These are phyloP conservation scores for Lineus longissimus DNA, from an alignment of 1,140 invertebrate species.

Conservation along the genomic window DNA sequence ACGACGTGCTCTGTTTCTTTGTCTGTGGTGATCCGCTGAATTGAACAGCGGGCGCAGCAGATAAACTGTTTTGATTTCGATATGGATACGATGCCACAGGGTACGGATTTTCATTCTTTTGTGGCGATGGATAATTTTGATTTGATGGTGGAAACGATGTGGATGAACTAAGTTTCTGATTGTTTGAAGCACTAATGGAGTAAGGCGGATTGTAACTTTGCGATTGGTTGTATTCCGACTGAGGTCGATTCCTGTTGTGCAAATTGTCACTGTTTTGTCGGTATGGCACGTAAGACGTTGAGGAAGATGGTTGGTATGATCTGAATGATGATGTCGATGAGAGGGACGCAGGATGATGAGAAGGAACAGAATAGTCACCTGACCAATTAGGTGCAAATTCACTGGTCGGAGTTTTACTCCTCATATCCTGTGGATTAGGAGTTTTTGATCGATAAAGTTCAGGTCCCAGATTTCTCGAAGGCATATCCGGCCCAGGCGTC, in stretches of 20 bases:
- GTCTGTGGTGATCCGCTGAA: background rate
- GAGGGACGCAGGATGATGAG: background rate
- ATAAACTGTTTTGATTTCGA: background rate
- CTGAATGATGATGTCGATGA: background rate
- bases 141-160: conserved; percentile 3
- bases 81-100: background rate
- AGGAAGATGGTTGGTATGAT: background rate
- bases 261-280: conserved; percentile 24
- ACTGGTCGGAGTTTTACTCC: conserved; percentile 22
- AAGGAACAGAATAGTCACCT: no score
- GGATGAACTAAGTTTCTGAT: background rate
- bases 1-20: conserved; percentile 66
- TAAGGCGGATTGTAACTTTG: no score
- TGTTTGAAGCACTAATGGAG: no score
- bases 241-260: conserved; percentile 23
- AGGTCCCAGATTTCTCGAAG: conserved; percentile 30
- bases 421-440: conserved; percentile 47
- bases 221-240: background rate
- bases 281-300: background rate
- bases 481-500: conserved; percentile 51
- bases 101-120: background rate
- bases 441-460: conserved; percentile 43
- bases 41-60: background rate
- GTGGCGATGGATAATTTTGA: background rate
- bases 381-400: no score